Evolutionary conservation across 2,888 invertebrate genomes (phyloP).

Genomic region (Sarcophaga variegata): DNA sequence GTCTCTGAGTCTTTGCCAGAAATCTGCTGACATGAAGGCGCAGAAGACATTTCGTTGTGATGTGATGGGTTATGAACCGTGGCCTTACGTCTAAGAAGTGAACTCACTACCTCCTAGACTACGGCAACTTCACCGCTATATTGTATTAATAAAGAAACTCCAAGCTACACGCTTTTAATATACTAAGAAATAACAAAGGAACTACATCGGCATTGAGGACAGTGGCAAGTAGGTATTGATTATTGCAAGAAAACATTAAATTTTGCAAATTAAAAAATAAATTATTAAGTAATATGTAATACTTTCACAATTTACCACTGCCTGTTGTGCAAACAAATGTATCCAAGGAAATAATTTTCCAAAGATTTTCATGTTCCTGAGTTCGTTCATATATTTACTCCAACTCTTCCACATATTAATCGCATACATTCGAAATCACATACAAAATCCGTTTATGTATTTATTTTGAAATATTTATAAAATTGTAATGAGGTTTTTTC

Average conservation of each 20-base stretch:
- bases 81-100: too few species aligned
- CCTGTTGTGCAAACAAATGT: constrained; percentile 79
- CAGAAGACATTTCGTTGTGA: too few species aligned
- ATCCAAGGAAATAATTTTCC: constrained; percentile 70
- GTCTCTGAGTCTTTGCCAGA: too few species aligned
- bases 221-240: too few species aligned
- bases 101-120: too few species aligned
- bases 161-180: too few species aligned
- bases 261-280: constrained; percentile 57
- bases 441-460: background rate
- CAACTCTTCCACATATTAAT: constrained; percentile 15
- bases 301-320: constrained; percentile 77
- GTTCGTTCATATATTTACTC: constrained; percentile 47
- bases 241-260: background rate
- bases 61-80: too few species aligned
- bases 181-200: too few species aligned
- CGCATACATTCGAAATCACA: background rate
- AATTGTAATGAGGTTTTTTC: constrained; percentile 51
- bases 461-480: constrained; percentile 51
- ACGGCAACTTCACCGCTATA: too few species aligned
- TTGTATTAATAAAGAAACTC: too few species aligned
- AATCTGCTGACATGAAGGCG: too few species aligned
- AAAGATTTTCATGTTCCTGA: constrained; percentile 18
- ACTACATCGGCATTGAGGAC: too few species aligned
- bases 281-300: constrained; percentile 70